Conservation (phyloP, 2,113 vertebrate species). For the Lagopus leucura region DNA sequence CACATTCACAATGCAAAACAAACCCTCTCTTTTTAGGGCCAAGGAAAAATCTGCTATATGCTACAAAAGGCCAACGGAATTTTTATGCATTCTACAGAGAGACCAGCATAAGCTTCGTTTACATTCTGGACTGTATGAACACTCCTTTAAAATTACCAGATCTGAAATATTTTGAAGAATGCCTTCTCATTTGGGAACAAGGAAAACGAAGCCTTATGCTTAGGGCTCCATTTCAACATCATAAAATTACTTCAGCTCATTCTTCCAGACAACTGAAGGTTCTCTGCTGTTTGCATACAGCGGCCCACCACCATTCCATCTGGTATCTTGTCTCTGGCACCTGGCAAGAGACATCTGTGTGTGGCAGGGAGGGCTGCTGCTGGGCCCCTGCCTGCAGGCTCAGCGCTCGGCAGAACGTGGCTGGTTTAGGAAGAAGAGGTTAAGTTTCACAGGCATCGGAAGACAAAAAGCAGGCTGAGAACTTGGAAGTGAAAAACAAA, state of each 20-base stretch:
- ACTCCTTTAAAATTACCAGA: not conserved
- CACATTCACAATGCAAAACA: not conserved
- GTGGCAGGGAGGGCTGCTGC: not conserved
- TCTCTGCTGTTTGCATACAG: not conserved
- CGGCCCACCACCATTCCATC: not conserved
- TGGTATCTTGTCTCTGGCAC: not conserved
- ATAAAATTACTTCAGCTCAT: not conserved
- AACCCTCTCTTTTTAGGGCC: not conserved
- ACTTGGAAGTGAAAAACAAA: constrained; percentile 28
- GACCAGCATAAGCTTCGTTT: not conserved
- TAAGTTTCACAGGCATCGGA: constrained; percentile 11
- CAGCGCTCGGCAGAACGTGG: not conserved
- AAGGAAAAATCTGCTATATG: not conserved
- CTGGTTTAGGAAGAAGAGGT: not conserved
- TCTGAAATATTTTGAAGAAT: not conserved
- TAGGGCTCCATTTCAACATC: not conserved
- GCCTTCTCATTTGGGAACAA: not conserved
- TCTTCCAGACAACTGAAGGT: not conserved
- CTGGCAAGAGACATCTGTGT: not conserved
- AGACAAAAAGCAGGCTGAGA: constrained; percentile 26
- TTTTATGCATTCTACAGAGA: not conserved
- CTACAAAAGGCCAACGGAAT: not conserved
- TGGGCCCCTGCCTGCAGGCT: not conserved
- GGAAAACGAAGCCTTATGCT: not conserved
- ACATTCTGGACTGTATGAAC: not conserved